Evolutionary conservation across 2,888 invertebrate genomes (phyloP).

Genomic region (Drosophila suboccidentalis): DNA sequence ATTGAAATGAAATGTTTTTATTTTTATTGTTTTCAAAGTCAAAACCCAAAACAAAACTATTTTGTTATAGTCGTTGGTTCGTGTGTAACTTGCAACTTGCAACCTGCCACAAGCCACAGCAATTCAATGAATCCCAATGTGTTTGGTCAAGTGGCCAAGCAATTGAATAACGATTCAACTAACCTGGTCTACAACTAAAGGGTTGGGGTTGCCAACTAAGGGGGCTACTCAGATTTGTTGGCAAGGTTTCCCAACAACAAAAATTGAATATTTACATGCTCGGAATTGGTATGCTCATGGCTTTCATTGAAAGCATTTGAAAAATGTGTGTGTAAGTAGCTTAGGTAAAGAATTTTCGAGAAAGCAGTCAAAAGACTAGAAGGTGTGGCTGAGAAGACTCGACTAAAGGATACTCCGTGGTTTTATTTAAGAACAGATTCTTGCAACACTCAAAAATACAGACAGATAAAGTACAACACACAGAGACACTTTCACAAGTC

Average conservation of each 20-base stretch:
- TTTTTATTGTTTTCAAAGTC: background rate
- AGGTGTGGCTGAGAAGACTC: background rate
- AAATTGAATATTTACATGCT: conserved; percentile 64
- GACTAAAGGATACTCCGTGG: background rate
- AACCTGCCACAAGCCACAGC: conserved; percentile 6
- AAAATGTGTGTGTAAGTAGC: conserved; percentile 33
- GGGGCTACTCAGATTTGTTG: background rate
- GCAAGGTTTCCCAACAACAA: background rate
- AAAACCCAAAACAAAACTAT: conserved; percentile 22
- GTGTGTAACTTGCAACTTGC: conserved; percentile 1
- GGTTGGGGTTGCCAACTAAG: background rate
- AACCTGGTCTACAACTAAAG: background rate
- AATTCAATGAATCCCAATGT: conserved; percentile 43
- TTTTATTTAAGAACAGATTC: background rate
- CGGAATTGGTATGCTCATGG: conserved; percentile 3
- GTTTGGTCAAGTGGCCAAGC: conserved; percentile 30
- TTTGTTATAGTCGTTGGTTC: conserved; percentile 3
- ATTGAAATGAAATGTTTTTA: background rate
- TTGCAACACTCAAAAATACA: background rate
- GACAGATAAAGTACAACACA: too few species aligned
- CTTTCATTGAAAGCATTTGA: conserved; percentile 35
- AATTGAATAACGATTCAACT: conserved; percentile 29
- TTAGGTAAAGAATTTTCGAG: conserved; percentile 23
- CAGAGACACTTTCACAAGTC: background rate
- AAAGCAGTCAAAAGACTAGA: conserved; percentile 15